phyloP scores from a whole-genome alignment of 2,113 vertebrate genomes.

The Chaenogobius annularis region DNA sequence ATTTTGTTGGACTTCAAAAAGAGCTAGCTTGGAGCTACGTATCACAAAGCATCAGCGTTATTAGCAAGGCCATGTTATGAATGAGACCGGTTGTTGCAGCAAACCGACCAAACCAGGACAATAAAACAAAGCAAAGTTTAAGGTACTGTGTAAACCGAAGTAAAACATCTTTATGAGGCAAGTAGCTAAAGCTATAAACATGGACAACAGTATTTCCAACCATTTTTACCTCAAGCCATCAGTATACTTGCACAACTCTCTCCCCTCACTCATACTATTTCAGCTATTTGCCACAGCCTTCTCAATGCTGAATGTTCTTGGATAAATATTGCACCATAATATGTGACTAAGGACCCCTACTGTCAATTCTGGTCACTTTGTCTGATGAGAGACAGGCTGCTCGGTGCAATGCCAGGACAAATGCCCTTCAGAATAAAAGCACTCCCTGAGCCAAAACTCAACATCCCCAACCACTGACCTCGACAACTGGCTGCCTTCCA shows the following conservation, averaged over 20 bases:
- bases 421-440: constrained; percentile 5
- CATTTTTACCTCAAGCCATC: no score
- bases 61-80: not conserved
- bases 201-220: no score
- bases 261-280: no score
- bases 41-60: not conserved
- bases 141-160: no score
- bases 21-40: not conserved
- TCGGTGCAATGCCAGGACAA: not conserved
- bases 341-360: not conserved
- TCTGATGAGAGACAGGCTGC: not conserved
- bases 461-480: not conserved
- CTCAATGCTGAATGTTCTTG: not conserved
- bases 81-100: not conserved
- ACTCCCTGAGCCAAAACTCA: not conserved
- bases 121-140: not conserved
- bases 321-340: not conserved
- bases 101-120: not conserved
- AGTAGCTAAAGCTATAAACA: no score
- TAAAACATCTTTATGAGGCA: no score
- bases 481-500: not conserved
- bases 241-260: no score
- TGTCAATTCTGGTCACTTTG: not conserved
- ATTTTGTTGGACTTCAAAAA: constrained; percentile 7
- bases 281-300: not conserved